Conservation (phyloP, 2,888 invertebrate species). For the Platycheirus rosarum region DNA sequence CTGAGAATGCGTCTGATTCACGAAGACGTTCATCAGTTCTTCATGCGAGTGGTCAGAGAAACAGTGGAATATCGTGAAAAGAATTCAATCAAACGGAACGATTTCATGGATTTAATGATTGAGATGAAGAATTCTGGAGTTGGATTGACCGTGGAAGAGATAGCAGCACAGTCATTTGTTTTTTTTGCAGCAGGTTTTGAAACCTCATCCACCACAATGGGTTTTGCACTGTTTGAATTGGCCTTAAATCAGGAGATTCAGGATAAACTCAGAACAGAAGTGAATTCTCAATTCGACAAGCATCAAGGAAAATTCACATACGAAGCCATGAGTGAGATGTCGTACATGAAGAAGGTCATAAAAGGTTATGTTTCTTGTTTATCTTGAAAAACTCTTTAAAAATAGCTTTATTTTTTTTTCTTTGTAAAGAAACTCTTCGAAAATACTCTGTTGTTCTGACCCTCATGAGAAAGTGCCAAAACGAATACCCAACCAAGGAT, state of each 20-base stretch:
- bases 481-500: conserved; percentile 83
- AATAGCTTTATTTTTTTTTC: not conserved
- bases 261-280: conserved; percentile 77
- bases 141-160: conserved; percentile 76
- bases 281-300: conserved; percentile 75
- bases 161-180: conserved; percentile 80
- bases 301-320: conserved; percentile 77
- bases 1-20: conserved; percentile 77
- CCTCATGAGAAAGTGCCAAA: conserved; percentile 83
- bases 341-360: conserved; percentile 78
- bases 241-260: conserved; percentile 78
- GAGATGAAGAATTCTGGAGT: conserved; percentile 83
- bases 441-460: conserved; percentile 84
- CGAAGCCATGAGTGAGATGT: conserved; percentile 78
- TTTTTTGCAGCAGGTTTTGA: conserved; percentile 84
- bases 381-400: not conserved
- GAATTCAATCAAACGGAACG: conserved; percentile 83
- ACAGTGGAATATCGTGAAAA: conserved; percentile 83
- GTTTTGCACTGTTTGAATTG: conserved; percentile 82
- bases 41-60: conserved; percentile 82
- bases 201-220: conserved; percentile 85
- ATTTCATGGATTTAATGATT: conserved; percentile 84
- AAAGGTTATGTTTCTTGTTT: no score
- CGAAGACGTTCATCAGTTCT: conserved; percentile 81
- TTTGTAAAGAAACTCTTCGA: conserved; percentile 85